Evolutionary conservation across 1,140 invertebrate genomes (phyloP).

Genomic region (Drosophila willistoni): DNA sequence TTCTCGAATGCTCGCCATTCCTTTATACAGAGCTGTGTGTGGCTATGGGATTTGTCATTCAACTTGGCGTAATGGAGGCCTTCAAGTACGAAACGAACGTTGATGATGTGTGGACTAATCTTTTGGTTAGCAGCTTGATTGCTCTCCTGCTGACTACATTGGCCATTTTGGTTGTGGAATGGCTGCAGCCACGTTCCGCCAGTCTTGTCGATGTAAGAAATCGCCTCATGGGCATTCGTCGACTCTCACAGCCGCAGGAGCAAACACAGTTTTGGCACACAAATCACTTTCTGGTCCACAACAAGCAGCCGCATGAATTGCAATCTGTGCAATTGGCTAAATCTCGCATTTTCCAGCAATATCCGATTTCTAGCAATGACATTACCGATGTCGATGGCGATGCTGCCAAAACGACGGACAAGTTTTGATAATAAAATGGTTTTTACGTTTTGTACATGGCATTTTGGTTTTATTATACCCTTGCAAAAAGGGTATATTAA

Average conservation of each 20-base stretch:
- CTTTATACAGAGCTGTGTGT: constrained; percentile 69
- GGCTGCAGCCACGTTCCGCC: constrained; percentile 58
- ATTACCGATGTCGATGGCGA: constrained; percentile 25
- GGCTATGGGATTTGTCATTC: constrained; percentile 49
- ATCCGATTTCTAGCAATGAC: constrained; percentile 56
- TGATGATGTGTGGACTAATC: constrained; percentile 47
- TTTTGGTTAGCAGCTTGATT: constrained; percentile 51
- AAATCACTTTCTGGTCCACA: constrained; percentile 73
- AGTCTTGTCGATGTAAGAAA: constrained; percentile 74
- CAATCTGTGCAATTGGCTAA: constrained; percentile 59
- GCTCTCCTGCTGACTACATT: constrained; percentile 48
- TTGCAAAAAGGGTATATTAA: no score
- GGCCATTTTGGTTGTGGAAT: constrained; percentile 50
- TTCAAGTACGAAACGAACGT: constrained; percentile 64
- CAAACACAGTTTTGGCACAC: constrained; percentile 73
- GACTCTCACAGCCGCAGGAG: constrained; percentile 36
- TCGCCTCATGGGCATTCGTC: constrained; percentile 66
- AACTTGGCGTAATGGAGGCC: constrained; percentile 53
- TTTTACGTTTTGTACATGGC: constrained; percentile 16
- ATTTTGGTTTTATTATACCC: constrained; percentile 5
- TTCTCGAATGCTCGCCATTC: constrained; percentile 71
- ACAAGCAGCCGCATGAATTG: constrained; percentile 66
- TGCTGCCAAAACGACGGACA: constrained; percentile 26
- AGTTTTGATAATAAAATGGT: constrained; percentile 48
- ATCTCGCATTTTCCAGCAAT: constrained; percentile 72